Percentiles rank a stretch among this genome's conserved stretches.
These are phyloP conservation scores for Anarhynchus alexandrinus DNA, from an alignment of 2,113 vertebrate genomes.

Conservation along the genomic window DNA sequence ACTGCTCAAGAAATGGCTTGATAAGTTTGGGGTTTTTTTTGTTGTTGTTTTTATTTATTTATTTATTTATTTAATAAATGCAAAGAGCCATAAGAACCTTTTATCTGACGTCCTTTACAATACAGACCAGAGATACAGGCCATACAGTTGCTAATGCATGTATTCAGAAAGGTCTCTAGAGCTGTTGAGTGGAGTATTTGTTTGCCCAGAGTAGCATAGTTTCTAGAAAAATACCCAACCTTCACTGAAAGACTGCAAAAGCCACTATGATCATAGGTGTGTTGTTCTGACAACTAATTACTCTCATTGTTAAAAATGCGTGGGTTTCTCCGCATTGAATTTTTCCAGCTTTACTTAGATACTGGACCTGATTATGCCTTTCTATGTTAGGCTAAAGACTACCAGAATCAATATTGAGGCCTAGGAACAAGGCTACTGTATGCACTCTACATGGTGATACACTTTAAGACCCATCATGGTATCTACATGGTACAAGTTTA, in stretches of 20 bases:
- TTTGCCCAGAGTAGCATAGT: not conserved
- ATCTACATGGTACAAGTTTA: not conserved
- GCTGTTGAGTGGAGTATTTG: not conserved
- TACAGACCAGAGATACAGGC: not conserved
- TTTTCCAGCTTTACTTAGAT: not conserved
- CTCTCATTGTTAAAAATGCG: not conserved
- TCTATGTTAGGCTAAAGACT: not conserved
- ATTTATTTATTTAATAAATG: not conserved
- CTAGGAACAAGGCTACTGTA: not conserved
- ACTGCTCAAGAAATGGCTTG: not conserved
- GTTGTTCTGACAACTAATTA: not conserved
- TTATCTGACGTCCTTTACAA: not conserved
- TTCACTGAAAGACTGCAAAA: not conserved
- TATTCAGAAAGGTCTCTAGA: not conserved
- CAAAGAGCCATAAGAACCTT: fast-evolving
- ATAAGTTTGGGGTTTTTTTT: not conserved
- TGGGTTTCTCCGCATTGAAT: not conserved
- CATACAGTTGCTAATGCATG: fast-evolving
- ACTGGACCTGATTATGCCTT: not conserved
- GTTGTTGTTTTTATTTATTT: not conserved
- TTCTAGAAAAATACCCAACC: not conserved
- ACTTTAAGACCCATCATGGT: not conserved
- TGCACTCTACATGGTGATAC: not conserved
- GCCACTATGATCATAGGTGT: not conserved
- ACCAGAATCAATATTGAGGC: not conserved